Base-by-base conservation (phyloP, 2,113 vertebrate species). In the Spea bombifrons region DNA sequence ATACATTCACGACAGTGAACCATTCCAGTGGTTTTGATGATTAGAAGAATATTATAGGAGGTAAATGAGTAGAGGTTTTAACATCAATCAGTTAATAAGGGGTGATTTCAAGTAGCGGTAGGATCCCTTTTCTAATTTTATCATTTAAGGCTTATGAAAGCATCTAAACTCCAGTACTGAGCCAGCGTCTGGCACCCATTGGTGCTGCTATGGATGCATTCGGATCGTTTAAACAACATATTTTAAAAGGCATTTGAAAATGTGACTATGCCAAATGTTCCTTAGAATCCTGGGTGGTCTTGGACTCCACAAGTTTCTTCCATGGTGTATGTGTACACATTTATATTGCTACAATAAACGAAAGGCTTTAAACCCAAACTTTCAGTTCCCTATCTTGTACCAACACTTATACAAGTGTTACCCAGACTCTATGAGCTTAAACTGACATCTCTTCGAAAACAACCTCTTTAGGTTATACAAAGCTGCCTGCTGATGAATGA, bases 311-410 rank as follows among this genome's bases (percentile, higher is more conserved):
- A 75, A 9, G 9, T 12, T 75, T 67, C 30, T 66, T 75, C 64
- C 48, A 49, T 16, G 52, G 63, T 17, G n/a, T 48, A 16, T 48
- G 66, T 47, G 15, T 47, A 75, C 73, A 44, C 64, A 9, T n/a
- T 75, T 75, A 75, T 17, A 65, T 66, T 63, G 65, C 47, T 66
- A 53, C 49, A 66, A 66, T 66, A 75, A 75, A 75, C 63, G 66
- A 9, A 43, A 17, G 44, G 17, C 17, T 46, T 43, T 5, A 59
- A 30, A 8, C 17, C 13, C 12, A 12, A 66, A 30, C 43, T 49
- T 15, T 46, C 49, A 8, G 15, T 65, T 12, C 63, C 61, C 13
- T 4, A 43, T 55, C 13, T 66, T 15, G 30, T 30, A 30, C 30
- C 30, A 30, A 30, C 30, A 30, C 30, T 30, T 30, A 30, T 30